A percentile compares a stretch with the other conserved stretches of the same genome.
These are phyloP conservation scores for Palythoa grandis DNA, from an alignment of 92 coral and sea anemone genomes.

Conservation along the genomic window DNA sequence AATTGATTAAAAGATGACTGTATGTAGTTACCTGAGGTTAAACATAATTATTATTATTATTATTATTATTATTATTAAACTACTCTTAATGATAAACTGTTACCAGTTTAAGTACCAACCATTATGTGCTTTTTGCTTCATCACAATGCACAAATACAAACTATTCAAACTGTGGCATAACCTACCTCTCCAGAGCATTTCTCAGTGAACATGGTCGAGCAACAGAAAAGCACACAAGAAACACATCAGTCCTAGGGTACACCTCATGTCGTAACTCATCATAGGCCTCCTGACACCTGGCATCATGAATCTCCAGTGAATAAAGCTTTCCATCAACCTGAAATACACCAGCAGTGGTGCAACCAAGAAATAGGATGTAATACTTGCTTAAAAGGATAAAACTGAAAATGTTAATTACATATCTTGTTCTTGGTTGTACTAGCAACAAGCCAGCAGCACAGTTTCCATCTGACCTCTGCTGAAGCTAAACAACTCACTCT, in stretches of 20 bases:
- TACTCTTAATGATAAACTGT: too few species aligned
- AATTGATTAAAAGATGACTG: too few species aligned
- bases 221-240: slow-evolving; percentile 96
- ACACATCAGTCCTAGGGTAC: slow-evolving; percentile 86
- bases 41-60: too few species aligned
- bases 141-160: background rate
- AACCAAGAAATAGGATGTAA: background rate
- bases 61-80: too few species aligned
- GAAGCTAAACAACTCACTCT: too few species aligned
- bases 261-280: slow-evolving; percentile 67
- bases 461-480: too few species aligned
- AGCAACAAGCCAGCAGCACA: background rate
- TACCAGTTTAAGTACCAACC: too few species aligned
- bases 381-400: background rate
- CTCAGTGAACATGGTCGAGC: slow-evolving; percentile 74
- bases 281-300: slow-evolving; percentile 74
- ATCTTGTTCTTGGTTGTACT: too few species aligned
- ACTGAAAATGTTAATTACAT: too few species aligned
- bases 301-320: slow-evolving; percentile 60
- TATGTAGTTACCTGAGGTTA: too few species aligned
- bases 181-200: slow-evolving; percentile 56
- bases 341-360: background rate
- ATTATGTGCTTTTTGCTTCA: background rate
- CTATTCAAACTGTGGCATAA: background rate
- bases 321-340: slow-evolving; percentile 40